phyloP scores from a whole-genome alignment of 2,797 vertebrate genomes.

The Linurgus olivaceus region DNA sequence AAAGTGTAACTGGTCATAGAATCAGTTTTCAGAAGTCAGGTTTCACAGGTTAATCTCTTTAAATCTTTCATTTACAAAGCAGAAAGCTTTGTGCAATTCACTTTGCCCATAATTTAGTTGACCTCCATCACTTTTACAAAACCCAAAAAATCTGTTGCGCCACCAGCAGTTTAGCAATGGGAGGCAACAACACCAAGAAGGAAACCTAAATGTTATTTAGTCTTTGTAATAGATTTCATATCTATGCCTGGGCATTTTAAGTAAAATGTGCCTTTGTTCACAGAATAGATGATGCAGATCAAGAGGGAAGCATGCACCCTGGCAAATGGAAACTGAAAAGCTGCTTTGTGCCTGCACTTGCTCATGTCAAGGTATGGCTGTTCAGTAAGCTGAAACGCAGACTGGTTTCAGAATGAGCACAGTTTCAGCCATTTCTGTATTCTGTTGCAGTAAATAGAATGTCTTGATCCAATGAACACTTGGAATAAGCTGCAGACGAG shows the following conservation, averaged over 20 bases:
- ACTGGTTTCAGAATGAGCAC: not conserved
- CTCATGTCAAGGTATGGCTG: not conserved
- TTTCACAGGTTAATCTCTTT: not conserved
- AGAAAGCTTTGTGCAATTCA: not conserved
- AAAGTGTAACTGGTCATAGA: not conserved
- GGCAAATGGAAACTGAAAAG: not conserved
- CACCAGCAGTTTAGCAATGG: not conserved
- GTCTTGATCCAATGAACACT: not conserved
- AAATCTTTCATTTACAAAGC: not conserved
- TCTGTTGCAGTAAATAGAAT: not conserved
- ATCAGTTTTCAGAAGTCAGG: not conserved
- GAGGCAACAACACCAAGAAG: not conserved
- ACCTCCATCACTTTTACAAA: not conserved
- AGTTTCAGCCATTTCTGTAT: not conserved
- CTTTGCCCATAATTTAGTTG: not conserved
- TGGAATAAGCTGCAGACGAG: not conserved
- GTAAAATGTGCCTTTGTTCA: not conserved
- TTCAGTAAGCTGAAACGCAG: not conserved
- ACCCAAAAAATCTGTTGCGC: not conserved
- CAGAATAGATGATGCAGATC: not conserved
- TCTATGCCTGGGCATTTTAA: not conserved
- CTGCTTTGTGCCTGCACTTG: not conserved
- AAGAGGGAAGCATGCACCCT: not conserved
- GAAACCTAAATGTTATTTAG: not conserved
- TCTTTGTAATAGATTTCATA: not conserved